Conservation (phyloP, 1,140 invertebrate genomes). For the Pararge aegeria region DNA sequence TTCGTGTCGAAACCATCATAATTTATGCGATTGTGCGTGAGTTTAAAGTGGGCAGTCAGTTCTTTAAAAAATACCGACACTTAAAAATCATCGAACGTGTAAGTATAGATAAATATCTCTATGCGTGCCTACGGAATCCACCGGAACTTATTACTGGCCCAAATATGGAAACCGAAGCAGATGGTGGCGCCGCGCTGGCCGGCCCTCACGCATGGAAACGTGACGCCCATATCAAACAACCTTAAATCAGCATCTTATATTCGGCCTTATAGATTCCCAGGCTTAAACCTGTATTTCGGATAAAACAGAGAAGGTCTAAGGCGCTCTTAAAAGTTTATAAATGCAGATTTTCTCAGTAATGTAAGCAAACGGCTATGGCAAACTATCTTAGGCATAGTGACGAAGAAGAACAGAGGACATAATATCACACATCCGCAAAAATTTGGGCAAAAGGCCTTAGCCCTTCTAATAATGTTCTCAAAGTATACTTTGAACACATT, state of each 20-base stretch:
- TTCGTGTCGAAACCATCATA: background rate
- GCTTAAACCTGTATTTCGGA: too few relatives aligned
- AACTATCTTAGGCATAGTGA: too few relatives aligned
- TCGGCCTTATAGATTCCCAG: too few relatives aligned
- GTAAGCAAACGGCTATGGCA: too few relatives aligned
- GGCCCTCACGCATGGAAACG: constrained; percentile 2
- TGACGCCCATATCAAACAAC: constrained; percentile 9
- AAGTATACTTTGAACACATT: too few relatives aligned
- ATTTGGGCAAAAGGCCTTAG: too few relatives aligned
- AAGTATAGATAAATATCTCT: constrained; percentile 11
- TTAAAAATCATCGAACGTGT: background rate
- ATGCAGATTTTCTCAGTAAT: too few relatives aligned
- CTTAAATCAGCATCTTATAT: background rate
- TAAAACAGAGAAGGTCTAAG: too few relatives aligned
- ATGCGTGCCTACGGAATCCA: constrained; percentile 13
- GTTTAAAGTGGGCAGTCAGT: background rate
- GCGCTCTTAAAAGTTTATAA: too few relatives aligned
- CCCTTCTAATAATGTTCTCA: too few relatives aligned
- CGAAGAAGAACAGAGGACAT: too few relatives aligned
- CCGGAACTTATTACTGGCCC: constrained; percentile 18
- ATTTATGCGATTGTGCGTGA: background rate
- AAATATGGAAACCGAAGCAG: background rate
- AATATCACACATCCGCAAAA: too few relatives aligned
- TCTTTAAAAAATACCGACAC: constrained; percentile 1
- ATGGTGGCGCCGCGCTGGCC: constrained; percentile 4